Conservation (phyloP, 1,140 invertebrate species). For the Colletes latitarsis region DNA sequence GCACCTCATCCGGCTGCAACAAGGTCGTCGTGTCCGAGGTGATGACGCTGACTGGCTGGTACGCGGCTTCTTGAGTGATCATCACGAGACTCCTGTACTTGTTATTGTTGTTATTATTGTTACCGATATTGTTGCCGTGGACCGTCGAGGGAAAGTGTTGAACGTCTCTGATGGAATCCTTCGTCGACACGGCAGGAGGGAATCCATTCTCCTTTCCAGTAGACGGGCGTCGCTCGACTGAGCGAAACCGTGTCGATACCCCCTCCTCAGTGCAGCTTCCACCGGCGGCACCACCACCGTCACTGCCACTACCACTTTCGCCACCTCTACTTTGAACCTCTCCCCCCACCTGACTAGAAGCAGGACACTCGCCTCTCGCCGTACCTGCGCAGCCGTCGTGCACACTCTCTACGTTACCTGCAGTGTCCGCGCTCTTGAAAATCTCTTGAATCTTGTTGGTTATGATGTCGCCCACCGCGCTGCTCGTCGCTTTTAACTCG, state of each 20-base stretch:
- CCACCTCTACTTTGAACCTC: slow-evolving; percentile 79
- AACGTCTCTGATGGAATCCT: slow-evolving; percentile 54
- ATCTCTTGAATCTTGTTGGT: slow-evolving; percentile 72
- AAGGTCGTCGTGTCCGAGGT: slow-evolving; percentile 87
- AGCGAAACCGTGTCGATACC: slow-evolving; percentile 75
- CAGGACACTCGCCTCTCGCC: slow-evolving; percentile 78
- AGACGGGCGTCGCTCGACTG: slow-evolving; percentile 79
- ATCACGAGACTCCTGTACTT: slow-evolving; percentile 92
- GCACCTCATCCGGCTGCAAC: slow-evolving; percentile 79
- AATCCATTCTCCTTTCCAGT: slow-evolving; percentile 75
- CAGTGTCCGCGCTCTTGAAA: slow-evolving; percentile 48
- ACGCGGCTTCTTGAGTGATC: slow-evolving; percentile 87
- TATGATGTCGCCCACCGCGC: slow-evolving; percentile 62
- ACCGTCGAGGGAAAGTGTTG: slow-evolving; percentile 44
- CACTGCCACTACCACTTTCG: slow-evolving; percentile 77
- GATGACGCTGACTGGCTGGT: slow-evolving; percentile 86
- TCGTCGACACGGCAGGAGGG: slow-evolving; percentile 59
- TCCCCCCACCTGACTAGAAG: slow-evolving; percentile 79
- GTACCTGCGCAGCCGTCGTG: slow-evolving; percentile 66
- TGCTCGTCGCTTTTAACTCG: slow-evolving; percentile 62
- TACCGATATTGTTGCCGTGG: slow-evolving; percentile 21
- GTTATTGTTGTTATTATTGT: slow-evolving; percentile 77
- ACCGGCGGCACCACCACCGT: slow-evolving; percentile 78
- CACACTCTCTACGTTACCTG: slow-evolving; percentile 55
- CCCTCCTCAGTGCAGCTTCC: slow-evolving; percentile 77